Conservation (phyloP, 2,113 vertebrate species). For the Romanogobio albipinnatus region DNA sequence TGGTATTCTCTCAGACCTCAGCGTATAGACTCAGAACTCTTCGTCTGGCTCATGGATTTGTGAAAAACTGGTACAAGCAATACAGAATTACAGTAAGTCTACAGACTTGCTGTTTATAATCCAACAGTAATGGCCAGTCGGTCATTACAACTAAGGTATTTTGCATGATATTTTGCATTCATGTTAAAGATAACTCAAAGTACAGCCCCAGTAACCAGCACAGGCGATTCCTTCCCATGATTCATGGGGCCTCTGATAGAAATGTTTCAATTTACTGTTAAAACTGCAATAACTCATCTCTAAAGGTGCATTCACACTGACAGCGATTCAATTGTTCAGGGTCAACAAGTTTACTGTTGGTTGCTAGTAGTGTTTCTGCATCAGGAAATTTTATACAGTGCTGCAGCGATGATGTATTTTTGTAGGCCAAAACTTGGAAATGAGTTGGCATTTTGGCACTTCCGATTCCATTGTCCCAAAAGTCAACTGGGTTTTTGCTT, state of each 20-base stretch:
- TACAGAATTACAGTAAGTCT: slow-evolving; percentile 9
- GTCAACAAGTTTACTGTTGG: background rate
- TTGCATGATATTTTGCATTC: slow-evolving; percentile 12
- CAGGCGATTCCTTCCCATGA: background rate
- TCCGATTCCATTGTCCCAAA: background rate
- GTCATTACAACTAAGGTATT: slow-evolving; percentile 7
- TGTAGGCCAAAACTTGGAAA: background rate
- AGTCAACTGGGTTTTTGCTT: background rate
- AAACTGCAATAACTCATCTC: slow-evolving; percentile 21
- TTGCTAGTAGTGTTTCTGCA: background rate
- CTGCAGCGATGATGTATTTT: background rate
- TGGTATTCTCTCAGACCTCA: slow-evolving; percentile 15
- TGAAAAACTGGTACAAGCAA: slow-evolving; percentile 8
- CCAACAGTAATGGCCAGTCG: background rate
- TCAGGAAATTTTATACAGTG: background rate
- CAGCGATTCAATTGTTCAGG: background rate
- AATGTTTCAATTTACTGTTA: background rate
- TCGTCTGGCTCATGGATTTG: background rate
- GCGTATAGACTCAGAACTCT: slow-evolving; percentile 3
- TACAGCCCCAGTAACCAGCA: slow-evolving; percentile 5
- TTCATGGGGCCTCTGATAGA: background rate
- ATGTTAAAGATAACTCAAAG: background rate
- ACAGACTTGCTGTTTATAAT: background rate
- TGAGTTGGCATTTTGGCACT: background rate
- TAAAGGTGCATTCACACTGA: slow-evolving; percentile 11